These are phyloP conservation scores for Yasuhikotakia modesta DNA, from an alignment of 2,797 vertebrate species.

Conservation along the genomic window DNA sequence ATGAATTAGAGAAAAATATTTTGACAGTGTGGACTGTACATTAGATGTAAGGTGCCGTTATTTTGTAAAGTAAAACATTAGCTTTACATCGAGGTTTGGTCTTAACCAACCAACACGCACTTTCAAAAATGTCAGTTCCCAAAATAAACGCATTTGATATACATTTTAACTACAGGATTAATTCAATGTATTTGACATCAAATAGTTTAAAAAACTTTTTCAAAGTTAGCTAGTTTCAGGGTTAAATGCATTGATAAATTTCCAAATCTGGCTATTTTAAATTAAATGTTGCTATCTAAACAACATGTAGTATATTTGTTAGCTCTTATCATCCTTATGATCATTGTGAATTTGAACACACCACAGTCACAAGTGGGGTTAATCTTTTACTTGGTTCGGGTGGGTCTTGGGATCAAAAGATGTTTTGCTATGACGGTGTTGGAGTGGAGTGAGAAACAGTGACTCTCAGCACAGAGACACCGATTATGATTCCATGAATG, in stretches of 20 bases:
- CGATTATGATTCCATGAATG: slow-evolving; percentile 42
- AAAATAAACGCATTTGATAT: background rate
- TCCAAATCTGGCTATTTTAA: background rate
- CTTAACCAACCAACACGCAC: slow-evolving; percentile 20
- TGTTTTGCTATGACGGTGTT: slow-evolving; percentile 22
- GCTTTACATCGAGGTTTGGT: slow-evolving; percentile 18
- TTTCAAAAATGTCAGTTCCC: background rate
- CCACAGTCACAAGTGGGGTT: background rate
- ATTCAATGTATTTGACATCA: too few species aligned
- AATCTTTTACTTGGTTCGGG: background rate
- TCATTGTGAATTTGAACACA: background rate
- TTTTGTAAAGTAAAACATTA: slow-evolving; percentile 16
- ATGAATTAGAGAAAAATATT: background rate
- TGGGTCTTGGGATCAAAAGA: background rate
- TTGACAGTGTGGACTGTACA: background rate
- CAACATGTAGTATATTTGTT: background rate
- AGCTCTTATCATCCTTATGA: slow-evolving; percentile 19
- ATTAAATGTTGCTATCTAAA: background rate
- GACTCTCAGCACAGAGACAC: slow-evolving; percentile 15
- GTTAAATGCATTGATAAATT: background rate
- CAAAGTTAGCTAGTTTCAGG: too few species aligned
- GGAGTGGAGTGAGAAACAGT: slow-evolving; percentile 14
- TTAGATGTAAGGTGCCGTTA: slow-evolving; percentile 1
- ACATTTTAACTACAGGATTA: too few species aligned
- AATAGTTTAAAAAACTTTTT: too few species aligned